phyloP scores from a whole-genome alignment of 2,888 invertebrate species.

The Leistus spinibarbis region DNA sequence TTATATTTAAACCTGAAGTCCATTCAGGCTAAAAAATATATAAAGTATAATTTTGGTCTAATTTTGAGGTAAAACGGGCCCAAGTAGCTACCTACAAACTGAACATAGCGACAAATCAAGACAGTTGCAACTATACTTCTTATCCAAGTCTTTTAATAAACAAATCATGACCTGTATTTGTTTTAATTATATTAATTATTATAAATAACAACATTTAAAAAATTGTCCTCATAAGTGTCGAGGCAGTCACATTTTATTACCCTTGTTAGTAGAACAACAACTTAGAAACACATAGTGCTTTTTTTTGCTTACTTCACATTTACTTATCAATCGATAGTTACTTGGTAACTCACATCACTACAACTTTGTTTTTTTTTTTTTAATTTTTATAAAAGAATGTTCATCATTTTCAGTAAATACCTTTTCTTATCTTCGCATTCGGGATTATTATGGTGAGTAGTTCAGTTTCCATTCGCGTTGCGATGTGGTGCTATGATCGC shows the following conservation, averaged over 20 bases:
- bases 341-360: constrained; percentile 29
- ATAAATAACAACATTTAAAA: constrained; percentile 14
- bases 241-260: constrained; percentile 23
- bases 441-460: background rate
- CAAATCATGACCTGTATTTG: background rate
- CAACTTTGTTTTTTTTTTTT: background rate
- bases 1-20: background rate
- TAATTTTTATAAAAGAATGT: background rate
- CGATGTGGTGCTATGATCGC: constrained; percentile 60
- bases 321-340: constrained; percentile 15
- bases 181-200: background rate
- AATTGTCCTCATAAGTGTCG: constrained; percentile 14
- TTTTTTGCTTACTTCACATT: constrained; percentile 9
- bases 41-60: background rate
- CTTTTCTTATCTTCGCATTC: background rate
- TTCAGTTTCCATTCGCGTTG: constrained; percentile 64
- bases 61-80: background rate
- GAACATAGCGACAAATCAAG: background rate
- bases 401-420: background rate
- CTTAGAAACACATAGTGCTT: background rate
- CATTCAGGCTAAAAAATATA: background rate
- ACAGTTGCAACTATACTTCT: background rate
- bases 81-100: background rate
- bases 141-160: background rate
- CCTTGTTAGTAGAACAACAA: constrained; percentile 9